phyloP scores from a whole-genome alignment of 1,140 invertebrate genomes.

The Octopus sinensis region DNA sequence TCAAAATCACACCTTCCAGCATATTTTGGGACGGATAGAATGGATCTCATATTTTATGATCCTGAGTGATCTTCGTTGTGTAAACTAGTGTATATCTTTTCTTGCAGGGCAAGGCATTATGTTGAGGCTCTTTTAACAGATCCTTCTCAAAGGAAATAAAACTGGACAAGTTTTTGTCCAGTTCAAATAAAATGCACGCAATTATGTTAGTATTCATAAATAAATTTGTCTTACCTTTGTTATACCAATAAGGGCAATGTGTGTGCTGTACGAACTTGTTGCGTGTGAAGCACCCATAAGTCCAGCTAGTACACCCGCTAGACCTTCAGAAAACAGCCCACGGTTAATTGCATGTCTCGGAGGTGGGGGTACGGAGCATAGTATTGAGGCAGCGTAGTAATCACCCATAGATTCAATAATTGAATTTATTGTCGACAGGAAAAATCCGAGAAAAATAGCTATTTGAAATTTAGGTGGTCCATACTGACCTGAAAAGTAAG shows the following conservation, averaged over 20 bases:
- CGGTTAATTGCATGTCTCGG: constrained; percentile 62
- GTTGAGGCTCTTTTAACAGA: too few species aligned
- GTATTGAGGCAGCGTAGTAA: constrained; percentile 55
- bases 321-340: constrained; percentile 78
- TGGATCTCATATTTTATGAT: too few species aligned
- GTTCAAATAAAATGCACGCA: too few species aligned
- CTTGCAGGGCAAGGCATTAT: too few species aligned
- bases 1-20: too few species aligned
- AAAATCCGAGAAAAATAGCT: constrained; percentile 52
- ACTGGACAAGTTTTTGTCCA: too few species aligned
- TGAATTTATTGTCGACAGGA: constrained; percentile 53
- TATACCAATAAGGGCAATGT: constrained; percentile 30
- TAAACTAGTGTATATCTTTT: too few species aligned
- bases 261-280: constrained; percentile 71
- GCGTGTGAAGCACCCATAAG: constrained; percentile 77
- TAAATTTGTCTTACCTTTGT: constrained; percentile 26
- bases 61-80: too few species aligned
- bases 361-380: constrained; percentile 47
- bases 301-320: constrained; percentile 77
- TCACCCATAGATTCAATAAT: constrained; percentile 58
- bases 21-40: too few species aligned
- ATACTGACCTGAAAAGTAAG: constrained; percentile 51
- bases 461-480: constrained; percentile 50
- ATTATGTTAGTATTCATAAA: too few species aligned
- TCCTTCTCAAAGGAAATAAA: too few species aligned